Base-by-base conservation (phyloP, 2,888 invertebrate species). In the Scaptomyza cyrtandrae region DNA sequence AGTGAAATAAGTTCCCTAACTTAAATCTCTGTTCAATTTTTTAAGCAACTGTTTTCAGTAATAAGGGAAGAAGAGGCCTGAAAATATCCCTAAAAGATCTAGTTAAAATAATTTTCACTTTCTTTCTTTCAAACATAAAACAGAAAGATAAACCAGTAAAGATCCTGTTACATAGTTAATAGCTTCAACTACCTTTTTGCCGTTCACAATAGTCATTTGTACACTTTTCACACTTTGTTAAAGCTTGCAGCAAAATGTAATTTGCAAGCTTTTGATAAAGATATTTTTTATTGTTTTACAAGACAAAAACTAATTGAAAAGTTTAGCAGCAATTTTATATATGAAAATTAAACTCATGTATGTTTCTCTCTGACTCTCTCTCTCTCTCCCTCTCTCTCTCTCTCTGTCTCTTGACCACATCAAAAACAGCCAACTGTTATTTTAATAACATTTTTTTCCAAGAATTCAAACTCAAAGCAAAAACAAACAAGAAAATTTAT, bases 241-340 rank as follows among this genome's bases (percentile, higher is more conserved):
- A 2, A 39, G 7, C 14, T 39, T 0, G n/a, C 39, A 39, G 1
- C 14, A 14, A 39, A 39, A 14, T 39, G 7, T 39, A 9, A 14
- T 14, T 14, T 9, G 39, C 7, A 39, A 2, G 6, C 16, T 43
- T 43, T 61, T 10, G 1, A 19, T 13, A 33, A 0, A 7, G 10
- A 14, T 33, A 9, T 1, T 16, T 58, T 27, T 45, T 10, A 24
- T 45, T 10, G 5, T 37, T 5, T 6, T 31, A 4, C 44, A 44
- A 31, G 24, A 10, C 13, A 29, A 7, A n/a, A 63, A 53, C 44
- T 64, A 62, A 53, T 63, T 63, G 46, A 24, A 64, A 63, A 64
- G 14, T 41, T 64, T 53, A 10, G 14, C 37, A 31, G 37, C 41
- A 33, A 33, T 19, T 14, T 50, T 35, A 13, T 14, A 43, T 29